A percentile compares a stretch with the other conserved stretches of the same genome.
phyloP scores from a whole-genome alignment of 2,888 invertebrate genomes.

The Tachystola acroxantha region DNA sequence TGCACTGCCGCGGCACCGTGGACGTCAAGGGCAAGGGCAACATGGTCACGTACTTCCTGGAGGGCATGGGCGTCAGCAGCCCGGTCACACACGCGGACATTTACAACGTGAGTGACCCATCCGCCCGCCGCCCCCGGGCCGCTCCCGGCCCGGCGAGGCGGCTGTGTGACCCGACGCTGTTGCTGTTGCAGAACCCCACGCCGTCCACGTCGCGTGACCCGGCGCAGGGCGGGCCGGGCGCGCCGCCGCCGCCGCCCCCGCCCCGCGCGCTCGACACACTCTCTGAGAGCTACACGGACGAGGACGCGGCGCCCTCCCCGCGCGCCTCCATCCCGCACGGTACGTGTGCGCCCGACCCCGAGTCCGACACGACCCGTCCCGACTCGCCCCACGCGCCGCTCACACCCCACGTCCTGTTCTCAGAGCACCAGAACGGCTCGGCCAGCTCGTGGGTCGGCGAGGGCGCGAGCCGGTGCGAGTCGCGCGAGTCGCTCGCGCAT shows the following conservation, averaged over 20 bases:
- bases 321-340: slow-evolving; percentile 45
- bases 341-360: slow-evolving; percentile 17
- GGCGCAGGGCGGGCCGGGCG: slow-evolving; percentile 11
- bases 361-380: too few species aligned
- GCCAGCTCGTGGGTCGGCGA: slow-evolving; percentile 16
- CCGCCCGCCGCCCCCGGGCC: too few species aligned
- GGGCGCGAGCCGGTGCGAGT: slow-evolving; percentile 21
- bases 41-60: slow-evolving; percentile 94
- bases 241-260: slow-evolving; percentile 17
- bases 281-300: slow-evolving; percentile 51
- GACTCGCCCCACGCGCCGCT: slow-evolving; percentile 45
- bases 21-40: slow-evolving; percentile 97
- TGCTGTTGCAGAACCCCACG: slow-evolving; percentile 46
- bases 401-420: slow-evolving; percentile 15
- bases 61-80: slow-evolving; percentile 55
- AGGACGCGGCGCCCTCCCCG: slow-evolving; percentile 46
- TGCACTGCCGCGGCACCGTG: slow-evolving; percentile 91
- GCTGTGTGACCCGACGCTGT: too few species aligned
- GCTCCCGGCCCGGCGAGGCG: too few species aligned
- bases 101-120: slow-evolving; percentile 41
- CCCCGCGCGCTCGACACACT: slow-evolving; percentile 53
- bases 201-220: slow-evolving; percentile 48
- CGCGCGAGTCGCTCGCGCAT: slow-evolving; percentile 45
- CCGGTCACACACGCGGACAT: slow-evolving; percentile 26
- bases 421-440: slow-evolving; percentile 39